Percentiles rank a stretch among this genome's conserved stretches.
These are phyloP conservation scores for Syrista parreyssii DNA, from an alignment of 2,888 invertebrate species.

Conservation along the genomic window DNA sequence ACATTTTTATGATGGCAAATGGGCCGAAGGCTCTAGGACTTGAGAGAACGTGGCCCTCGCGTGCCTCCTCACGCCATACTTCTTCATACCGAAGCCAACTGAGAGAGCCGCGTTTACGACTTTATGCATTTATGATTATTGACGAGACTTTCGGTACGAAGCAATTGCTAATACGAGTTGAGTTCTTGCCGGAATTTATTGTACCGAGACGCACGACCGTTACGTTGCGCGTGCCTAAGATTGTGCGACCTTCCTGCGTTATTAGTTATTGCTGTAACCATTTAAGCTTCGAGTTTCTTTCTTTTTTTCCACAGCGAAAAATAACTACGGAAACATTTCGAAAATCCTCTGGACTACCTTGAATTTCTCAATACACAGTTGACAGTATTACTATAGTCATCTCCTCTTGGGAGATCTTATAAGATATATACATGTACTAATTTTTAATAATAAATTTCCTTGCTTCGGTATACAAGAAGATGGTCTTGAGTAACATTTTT, in stretches of 20 bases:
- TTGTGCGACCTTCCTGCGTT: not conserved
- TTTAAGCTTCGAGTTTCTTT: not conserved
- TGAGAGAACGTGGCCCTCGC: constrained; percentile 19
- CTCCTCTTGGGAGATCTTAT: not conserved
- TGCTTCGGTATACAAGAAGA: not conserved
- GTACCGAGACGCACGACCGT: not conserved
- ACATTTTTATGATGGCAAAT: not conserved
- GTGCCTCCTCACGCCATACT: constrained; percentile 2
- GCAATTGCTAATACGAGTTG: not conserved
- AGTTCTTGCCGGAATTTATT: not conserved
- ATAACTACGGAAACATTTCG: not conserved
- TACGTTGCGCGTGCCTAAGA: not conserved
- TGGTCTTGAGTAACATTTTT: not conserved
- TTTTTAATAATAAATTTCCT: not conserved
- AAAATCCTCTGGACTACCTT: not conserved
- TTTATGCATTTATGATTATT: constrained; percentile 55
- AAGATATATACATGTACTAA: not conserved
- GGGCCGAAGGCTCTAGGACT: not conserved
- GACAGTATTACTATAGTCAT: not conserved
- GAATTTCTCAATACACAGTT: not conserved
- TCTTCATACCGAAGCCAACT: not conserved
- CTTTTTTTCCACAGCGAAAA: not conserved
- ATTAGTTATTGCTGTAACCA: not conserved
- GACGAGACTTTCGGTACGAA: constrained; percentile 19
- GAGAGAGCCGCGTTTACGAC: constrained; percentile 25